Conservation (phyloP, 2,113 vertebrate genomes). For the Arizona elegans region DNA sequence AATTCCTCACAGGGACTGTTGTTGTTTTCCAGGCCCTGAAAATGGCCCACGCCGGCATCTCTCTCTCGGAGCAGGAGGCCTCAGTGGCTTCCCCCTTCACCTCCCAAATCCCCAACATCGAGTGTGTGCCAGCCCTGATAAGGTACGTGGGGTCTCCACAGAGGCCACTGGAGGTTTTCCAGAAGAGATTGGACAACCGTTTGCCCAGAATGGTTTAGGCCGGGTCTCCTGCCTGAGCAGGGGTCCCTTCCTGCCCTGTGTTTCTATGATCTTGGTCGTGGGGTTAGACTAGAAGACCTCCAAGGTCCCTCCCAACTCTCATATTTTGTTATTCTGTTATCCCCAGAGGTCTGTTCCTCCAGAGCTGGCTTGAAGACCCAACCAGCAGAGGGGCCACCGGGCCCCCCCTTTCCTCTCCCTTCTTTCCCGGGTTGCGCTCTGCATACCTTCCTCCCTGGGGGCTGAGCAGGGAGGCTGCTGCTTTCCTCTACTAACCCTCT, state of each 20-base stretch:
- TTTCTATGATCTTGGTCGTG: too few relatives aligned
- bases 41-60: slow-evolving; percentile 64
- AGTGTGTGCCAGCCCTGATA: slow-evolving; percentile 64
- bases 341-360: neutral
- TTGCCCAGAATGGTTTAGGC: too few relatives aligned
- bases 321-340: neutral
- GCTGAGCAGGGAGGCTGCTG: neutral
- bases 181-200: too few relatives aligned
- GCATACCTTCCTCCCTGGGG: neutral
- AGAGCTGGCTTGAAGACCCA: neutral
- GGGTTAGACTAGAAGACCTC: neutral
- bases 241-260: too few relatives aligned
- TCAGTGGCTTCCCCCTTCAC: slow-evolving; percentile 68
- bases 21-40: slow-evolving; percentile 65
- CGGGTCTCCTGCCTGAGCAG: neutral
- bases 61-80: slow-evolving; percentile 65
- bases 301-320: neutral
- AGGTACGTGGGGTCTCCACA: slow-evolving; percentile 36
- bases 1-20: neutral
- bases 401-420: neutral
- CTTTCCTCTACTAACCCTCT: slow-evolving; percentile 7
- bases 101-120: slow-evolving; percentile 62
- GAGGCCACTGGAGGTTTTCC: too few relatives aligned
- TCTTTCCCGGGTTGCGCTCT: neutral
- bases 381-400: neutral